Conservation (phyloP, 1,140 invertebrate genomes). For the Notospermus geniculatus region DNA sequence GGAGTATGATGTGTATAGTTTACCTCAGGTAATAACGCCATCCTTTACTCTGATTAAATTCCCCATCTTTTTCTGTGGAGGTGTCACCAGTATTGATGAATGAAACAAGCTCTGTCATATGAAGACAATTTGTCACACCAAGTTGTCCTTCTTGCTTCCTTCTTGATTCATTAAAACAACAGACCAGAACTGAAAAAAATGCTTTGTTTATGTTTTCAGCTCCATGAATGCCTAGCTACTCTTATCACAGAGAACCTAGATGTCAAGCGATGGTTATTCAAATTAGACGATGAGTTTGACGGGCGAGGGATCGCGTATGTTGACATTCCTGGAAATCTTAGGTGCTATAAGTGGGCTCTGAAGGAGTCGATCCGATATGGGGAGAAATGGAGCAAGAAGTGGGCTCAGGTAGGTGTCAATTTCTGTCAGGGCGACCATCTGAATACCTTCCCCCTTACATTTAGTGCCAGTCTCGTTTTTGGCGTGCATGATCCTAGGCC, state of each 20-base stretch:
- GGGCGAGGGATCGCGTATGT: constrained; percentile 53
- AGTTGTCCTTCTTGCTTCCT: too few species aligned
- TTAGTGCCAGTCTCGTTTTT: too few species aligned
- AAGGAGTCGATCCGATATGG: constrained; percentile 53
- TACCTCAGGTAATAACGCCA: constrained; percentile 43
- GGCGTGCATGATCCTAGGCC: too few species aligned
- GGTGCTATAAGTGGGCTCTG: constrained; percentile 51
- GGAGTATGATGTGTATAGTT: constrained; percentile 54
- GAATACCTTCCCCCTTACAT: too few species aligned
- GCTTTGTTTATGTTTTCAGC: constrained; percentile 31
- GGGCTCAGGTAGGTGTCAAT: constrained; percentile 50
- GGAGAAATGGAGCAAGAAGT: constrained; percentile 56
- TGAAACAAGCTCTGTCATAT: too few species aligned
- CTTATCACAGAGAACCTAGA: constrained; percentile 53
- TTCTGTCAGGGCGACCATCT: too few species aligned
- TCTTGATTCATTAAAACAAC: too few species aligned
- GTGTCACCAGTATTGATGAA: too few species aligned
- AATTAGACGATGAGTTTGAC: constrained; percentile 53
- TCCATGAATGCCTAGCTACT: constrained; percentile 53
- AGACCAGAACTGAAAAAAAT: neutral
- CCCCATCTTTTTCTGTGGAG: neutral
- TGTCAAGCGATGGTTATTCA: constrained; percentile 54
- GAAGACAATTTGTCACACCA: too few species aligned
- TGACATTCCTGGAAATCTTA: constrained; percentile 45
- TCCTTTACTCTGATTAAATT: neutral